Evolutionary conservation across 2,888 invertebrate species (phyloP), one percentile per base, ranked within the genome.

Genomic region (Lobophora halterata): DNA sequence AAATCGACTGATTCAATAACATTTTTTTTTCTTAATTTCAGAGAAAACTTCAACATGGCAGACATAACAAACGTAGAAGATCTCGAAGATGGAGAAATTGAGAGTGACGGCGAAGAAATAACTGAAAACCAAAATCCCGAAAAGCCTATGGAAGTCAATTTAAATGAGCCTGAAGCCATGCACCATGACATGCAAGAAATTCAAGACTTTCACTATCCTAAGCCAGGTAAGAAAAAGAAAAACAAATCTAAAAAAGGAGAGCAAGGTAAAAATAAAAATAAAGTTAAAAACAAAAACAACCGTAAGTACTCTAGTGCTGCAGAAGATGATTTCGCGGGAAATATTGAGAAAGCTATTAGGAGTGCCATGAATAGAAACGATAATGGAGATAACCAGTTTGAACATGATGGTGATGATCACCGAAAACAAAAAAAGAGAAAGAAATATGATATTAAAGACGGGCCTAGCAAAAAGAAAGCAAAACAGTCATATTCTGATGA

Each of bases 61-160:
- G 83, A 82, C 16, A 58, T 59, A 37, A 48, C 65, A 6, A 74
- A 68, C 29, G 49, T 75, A 9, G 85, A 93, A 65, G 95, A 95
- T 71, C 88, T 95, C 52, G 96, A 96, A 80, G 96, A 96, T 69
- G 96, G 96, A 27, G 96, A 96, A 78, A 95, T 96, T 55, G 95
- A 95, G 56, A 89, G 90, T 41, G 90, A 90, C 49, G 88, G 87
- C 16, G 89, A 89, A 58, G 83, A 85, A 49, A 58, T 58, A 23
- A 46, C 52, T 3, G 78, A 77, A 52, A 35, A 50, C 56, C 55
- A 60, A 39, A 58, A 55, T 46, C 70, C 75, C 47, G 66, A 58
- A 6, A 68, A 65, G 46, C 53, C 51, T 49, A 50, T 67, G 55
- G 60, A 76, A 60, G 40, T 35, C 41, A 41, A 52, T 30, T 45